These are phyloP conservation scores for Erebia ligea DNA, from an alignment of 2,888 invertebrate species.

Conservation along the genomic window DNA sequence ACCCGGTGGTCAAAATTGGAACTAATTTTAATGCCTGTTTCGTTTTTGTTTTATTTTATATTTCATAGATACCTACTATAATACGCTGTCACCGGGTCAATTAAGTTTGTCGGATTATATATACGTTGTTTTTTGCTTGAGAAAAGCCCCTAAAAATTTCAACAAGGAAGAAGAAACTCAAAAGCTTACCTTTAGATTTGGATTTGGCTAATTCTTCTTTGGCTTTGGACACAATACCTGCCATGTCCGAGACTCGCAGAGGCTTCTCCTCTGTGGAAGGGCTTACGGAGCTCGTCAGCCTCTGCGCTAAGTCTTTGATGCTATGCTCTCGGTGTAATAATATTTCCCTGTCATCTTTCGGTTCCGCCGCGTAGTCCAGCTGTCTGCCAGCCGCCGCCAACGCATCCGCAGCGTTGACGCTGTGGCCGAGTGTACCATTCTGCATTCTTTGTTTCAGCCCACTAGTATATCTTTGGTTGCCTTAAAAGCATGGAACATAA, in stretches of 20 bases:
- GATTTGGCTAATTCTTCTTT: constrained; percentile 95
- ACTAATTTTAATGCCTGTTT: too few species aligned
- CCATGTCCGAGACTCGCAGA: constrained; percentile 91
- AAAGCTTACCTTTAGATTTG: constrained; percentile 86
- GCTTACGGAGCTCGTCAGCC: constrained; percentile 87
- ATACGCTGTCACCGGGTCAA: too few species aligned
- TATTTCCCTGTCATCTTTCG: constrained; percentile 83
- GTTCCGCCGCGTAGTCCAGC: constrained; percentile 83
- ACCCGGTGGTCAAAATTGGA: too few species aligned
- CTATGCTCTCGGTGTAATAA: constrained; percentile 92
- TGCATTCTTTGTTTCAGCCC: constrained; percentile 84
- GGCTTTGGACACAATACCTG: constrained; percentile 95
- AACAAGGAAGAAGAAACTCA: not conserved
- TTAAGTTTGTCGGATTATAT: too few species aligned
- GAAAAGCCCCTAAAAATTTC: not conserved
- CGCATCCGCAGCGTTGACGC: constrained; percentile 73
- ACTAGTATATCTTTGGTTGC: constrained; percentile 82
- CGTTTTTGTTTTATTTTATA: too few species aligned
- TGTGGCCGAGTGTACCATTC: constrained; percentile 83
- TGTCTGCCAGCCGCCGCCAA: constrained; percentile 71
- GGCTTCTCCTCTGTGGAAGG: constrained; percentile 84
- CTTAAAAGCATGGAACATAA: constrained; percentile 53
- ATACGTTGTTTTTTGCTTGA: too few species aligned
- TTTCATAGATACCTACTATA: too few species aligned
- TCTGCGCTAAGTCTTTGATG: constrained; percentile 94